A percentile compares a stretch with the other conserved stretches of the same genome.
These are phyloP conservation scores for Spizella passerina DNA, from an alignment of 2,797 vertebrate species.

Conservation along the genomic window DNA sequence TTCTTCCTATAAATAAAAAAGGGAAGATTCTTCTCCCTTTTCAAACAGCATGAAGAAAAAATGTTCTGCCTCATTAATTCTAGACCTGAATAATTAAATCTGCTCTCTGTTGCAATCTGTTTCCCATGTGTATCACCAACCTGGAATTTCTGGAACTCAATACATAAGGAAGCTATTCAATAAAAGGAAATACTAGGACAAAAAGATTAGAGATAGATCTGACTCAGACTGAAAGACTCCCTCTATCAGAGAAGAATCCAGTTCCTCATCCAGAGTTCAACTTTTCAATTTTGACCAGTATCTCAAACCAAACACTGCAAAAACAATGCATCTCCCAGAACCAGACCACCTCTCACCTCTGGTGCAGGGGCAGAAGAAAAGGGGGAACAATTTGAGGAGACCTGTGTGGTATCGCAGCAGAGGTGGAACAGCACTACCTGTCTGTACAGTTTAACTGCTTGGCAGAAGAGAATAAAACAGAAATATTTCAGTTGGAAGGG, in stretches of 20 bases:
- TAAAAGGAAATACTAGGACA: constrained; percentile 19
- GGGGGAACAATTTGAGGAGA: neutral
- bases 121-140: constrained; percentile 31
- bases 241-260: neutral
- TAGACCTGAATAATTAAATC: constrained; percentile 36
- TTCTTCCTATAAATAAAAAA: neutral
- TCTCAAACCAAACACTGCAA: neutral
- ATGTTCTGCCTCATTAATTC: neutral
- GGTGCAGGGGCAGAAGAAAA: neutral
- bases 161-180: constrained; percentile 57
- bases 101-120: constrained; percentile 44
- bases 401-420: neutral
- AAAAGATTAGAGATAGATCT: constrained; percentile 11
- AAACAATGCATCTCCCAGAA: neutral
- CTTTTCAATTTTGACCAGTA: neutral
- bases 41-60: neutral
- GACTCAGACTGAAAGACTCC: neutral
- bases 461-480: neutral
- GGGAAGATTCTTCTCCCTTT: neutral
- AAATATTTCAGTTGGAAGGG: neutral
- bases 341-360: neutral
- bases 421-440: neutral
- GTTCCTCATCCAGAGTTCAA: neutral
- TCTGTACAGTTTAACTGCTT: neutral
- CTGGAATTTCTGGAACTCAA: constrained; percentile 62